A percentile compares a stretch with the other conserved stretches of the same genome.
phyloP scores from a whole-genome alignment of 2,888 invertebrate genomes.

The Amblyjoppa fuscipennis region DNA sequence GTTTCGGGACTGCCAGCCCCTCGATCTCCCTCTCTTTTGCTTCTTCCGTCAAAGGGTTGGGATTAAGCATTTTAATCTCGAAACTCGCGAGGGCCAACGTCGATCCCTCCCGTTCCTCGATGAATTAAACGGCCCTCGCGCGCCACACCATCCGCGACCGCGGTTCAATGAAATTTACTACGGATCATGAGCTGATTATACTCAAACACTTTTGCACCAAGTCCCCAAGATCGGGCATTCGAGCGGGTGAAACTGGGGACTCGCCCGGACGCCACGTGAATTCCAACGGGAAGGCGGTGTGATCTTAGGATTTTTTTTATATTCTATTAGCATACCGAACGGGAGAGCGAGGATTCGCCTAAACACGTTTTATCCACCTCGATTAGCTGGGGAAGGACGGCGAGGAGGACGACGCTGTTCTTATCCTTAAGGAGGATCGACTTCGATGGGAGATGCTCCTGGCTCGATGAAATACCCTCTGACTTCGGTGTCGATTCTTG shows the following conservation, averaged over 20 bases:
- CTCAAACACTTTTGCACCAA: conserved; percentile 40
- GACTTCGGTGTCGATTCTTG: no score
- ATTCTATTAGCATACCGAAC: conserved; percentile 45
- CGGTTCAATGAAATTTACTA: conserved; percentile 47
- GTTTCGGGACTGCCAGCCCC: conserved; percentile 59
- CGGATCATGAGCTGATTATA: conserved; percentile 45
- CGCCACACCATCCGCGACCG: conserved; percentile 16
- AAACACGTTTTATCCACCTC: conserved; percentile 19
- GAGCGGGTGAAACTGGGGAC: neutral
- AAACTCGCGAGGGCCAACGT: conserved; percentile 45
- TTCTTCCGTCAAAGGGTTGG: conserved; percentile 72
- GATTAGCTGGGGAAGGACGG: neutral
- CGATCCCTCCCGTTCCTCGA: conserved; percentile 1
- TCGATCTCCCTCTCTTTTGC: neutral
- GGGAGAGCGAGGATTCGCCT: conserved; percentile 9
- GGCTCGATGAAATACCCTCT: no score
- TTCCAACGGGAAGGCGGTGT: neutral
- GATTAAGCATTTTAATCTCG: conserved; percentile 76
- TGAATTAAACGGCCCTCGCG: conserved; percentile 24
- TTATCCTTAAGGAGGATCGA: no score
- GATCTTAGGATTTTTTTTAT: neutral
- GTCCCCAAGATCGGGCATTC: conserved; percentile 36
- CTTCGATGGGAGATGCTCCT: no score
- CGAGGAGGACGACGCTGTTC: neutral
- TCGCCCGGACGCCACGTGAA: neutral